Evolutionary conservation across 2,113 vertebrate genomes (phyloP), one percentile per base, ranked within the genome.

Genomic region (Melanerpes aurifrons): DNA sequence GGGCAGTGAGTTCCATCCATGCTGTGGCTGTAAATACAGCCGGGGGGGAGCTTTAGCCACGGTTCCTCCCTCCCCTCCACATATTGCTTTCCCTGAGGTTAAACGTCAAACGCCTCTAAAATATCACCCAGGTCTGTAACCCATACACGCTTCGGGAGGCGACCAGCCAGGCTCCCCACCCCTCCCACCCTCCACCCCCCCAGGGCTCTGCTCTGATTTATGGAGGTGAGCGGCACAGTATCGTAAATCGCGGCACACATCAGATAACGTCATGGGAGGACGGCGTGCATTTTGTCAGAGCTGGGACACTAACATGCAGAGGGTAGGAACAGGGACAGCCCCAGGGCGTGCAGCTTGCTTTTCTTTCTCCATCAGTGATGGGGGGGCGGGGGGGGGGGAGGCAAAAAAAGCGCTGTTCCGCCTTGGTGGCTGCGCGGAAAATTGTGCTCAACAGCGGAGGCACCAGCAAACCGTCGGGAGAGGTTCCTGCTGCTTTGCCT

Each of bases 81-180:
- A 29, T 56, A 85, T 48, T 86, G 72, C 71, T 86, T 94, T 89
- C 89, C 62, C 73, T 48, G 91, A 89, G 93, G 88, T 96, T 78
- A 94, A 89, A 93, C 54, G n/a, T 93, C 91, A 96, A 93, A 82
- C 12, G 8, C 6, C 82, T 82, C 73, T 96, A 94, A 96, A 96
- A 97, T 94, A 94, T 79, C 80, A 78, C 89, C 50, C 1, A 2
- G 61, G 69, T 88, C 64, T 89, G 69, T 85, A 93, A 81, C 81
- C 54, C 58, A 2, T 24, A 15, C 5, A 6, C 13, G 2, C 72
- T 92, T 81, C 22, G 12, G 57, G 86, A 76, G 63, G 64, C 54
- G 70, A 26, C 48, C 81, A 68, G 85, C 35, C 43, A 0, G 20
- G 54, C 40, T 78, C 40, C 68, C 84, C 69, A 21, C 2, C 28